Conservation (phyloP, 2,888 invertebrate genomes). For the Apoda limacodes region DNA sequence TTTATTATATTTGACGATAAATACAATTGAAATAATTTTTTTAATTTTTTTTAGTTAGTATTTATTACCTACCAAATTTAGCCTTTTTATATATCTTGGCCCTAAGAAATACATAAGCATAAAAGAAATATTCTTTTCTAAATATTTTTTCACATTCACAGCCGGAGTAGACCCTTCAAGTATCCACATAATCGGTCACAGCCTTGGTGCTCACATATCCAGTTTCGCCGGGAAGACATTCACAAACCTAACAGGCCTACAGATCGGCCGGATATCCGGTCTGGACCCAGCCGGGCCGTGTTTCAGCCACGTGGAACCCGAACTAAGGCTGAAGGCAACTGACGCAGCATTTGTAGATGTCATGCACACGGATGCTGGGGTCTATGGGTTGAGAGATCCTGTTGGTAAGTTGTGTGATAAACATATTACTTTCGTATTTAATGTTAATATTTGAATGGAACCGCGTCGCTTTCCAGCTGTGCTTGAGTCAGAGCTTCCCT, state of each 20-base stretch:
- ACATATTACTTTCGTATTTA: conserved; percentile 3
- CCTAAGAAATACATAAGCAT: too few species aligned
- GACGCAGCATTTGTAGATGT: conserved; percentile 50
- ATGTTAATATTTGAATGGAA: conserved; percentile 1
- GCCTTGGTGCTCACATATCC: conserved; percentile 50
- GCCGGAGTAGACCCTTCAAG: conserved; percentile 33
- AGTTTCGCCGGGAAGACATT: conserved; percentile 47
- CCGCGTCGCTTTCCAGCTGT: too few species aligned
- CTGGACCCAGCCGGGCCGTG: conserved; percentile 60
- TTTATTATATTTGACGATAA: too few species aligned
- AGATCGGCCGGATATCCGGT: conserved; percentile 41
- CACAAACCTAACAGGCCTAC: conserved; percentile 29
- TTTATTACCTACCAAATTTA: too few species aligned
- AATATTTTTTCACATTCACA: too few species aligned
- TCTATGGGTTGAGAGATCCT: conserved; percentile 36
- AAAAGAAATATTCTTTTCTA: too few species aligned
- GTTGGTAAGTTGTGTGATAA: conserved; percentile 34
- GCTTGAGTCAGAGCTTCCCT: neutral
- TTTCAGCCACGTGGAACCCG: conserved; percentile 36
- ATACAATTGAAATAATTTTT: too few species aligned
- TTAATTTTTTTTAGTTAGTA: too few species aligned
- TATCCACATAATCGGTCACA: conserved; percentile 56
- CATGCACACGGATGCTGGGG: conserved; percentile 46
- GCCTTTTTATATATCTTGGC: too few species aligned
- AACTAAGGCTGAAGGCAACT: conserved; percentile 27